A percentile compares a stretch with the other conserved stretches of the same genome.
phyloP scores from a whole-genome alignment of 2,113 vertebrate genomes.

The Rhodinocichla rosea region DNA sequence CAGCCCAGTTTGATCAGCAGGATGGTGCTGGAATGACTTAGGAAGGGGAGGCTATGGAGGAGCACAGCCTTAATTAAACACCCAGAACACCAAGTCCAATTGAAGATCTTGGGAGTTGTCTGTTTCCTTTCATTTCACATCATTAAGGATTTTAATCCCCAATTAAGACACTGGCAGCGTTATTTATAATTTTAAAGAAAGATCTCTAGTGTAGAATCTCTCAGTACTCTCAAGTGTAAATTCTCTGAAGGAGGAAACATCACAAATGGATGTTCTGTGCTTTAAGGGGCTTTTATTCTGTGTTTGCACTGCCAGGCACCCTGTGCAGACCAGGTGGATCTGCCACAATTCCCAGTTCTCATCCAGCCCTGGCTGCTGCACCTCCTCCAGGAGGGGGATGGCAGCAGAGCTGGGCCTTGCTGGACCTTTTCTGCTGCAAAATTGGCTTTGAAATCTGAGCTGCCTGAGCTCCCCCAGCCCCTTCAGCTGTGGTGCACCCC shows the following conservation, averaged over 20 bases:
- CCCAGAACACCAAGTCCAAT: fast-evolving
- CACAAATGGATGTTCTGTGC: background rate
- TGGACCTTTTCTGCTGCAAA: background rate
- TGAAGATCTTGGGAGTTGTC: background rate
- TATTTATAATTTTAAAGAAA: background rate
- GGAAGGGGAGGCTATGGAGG: background rate
- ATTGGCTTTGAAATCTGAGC: background rate
- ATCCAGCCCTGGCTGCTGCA: background rate
- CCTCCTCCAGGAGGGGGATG: background rate
- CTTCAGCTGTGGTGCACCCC: background rate
- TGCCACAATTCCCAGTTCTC: background rate
- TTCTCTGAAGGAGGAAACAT: background rate
- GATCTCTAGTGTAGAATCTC: background rate
- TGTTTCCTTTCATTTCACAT: background rate
- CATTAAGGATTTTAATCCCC: background rate
- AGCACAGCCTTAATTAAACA: background rate
- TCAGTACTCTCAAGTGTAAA: background rate
- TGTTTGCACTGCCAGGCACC: fast-evolving
- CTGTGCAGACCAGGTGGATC: background rate
- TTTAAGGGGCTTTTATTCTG: background rate
- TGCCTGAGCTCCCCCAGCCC: background rate
- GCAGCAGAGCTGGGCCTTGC: background rate
- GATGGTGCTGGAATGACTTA: background rate
- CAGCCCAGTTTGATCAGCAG: background rate
- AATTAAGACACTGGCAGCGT: background rate